phyloP scores from a whole-genome alignment of 2,113 vertebrate genomes.

The Sciurus niger region DNA sequence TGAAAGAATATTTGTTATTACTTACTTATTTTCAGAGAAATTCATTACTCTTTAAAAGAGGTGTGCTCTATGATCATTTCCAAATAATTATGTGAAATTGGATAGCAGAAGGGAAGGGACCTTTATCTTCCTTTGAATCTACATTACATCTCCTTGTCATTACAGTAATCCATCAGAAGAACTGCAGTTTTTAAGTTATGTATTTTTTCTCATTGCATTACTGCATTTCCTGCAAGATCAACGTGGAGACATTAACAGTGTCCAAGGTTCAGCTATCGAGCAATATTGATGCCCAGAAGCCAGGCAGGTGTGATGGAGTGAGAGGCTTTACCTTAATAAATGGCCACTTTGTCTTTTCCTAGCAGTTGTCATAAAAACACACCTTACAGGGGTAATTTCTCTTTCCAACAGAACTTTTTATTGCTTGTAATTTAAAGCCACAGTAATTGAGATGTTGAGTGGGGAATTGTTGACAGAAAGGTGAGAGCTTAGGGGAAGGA shows the following conservation, averaged over 20 bases:
- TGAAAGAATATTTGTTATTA: neutral
- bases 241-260: neutral
- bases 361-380: slow-evolving; percentile 33
- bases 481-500: neutral
- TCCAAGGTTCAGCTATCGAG: too few relatives aligned
- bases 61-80: neutral
- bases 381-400: slow-evolving; percentile 2
- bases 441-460: slow-evolving; percentile 55
- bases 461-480: neutral
- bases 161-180: neutral
- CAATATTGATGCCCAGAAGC: neutral
- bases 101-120: neutral
- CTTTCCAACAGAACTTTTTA: slow-evolving; percentile 43
- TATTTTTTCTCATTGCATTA: neutral
- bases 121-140: neutral
- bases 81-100: neutral
- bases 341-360: neutral
- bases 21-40: neutral
- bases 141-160: neutral
- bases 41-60: neutral
- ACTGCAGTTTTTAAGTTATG: neutral
- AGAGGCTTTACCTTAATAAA: neutral
- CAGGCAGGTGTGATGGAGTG: neutral
- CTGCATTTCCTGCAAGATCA: neutral
- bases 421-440: slow-evolving; percentile 56